These are phyloP conservation scores for Halichondria panicea DNA, from an alignment of 37 sponge, comb jelly and placozoan species.

Conservation along the genomic window DNA sequence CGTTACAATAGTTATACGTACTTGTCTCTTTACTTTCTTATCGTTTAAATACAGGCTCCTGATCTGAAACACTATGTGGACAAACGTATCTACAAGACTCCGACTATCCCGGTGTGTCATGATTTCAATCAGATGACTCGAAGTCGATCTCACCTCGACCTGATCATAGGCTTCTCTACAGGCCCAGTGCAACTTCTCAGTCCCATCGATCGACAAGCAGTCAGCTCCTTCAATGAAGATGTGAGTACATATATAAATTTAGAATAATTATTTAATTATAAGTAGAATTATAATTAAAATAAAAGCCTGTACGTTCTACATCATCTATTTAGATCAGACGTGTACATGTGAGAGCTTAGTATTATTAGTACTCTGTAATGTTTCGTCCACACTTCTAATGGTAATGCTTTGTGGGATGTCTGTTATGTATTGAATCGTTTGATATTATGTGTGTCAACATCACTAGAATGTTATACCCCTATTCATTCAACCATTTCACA, in stretches of 20 bases:
- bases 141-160: slow-evolving; percentile 36
- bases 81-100: slow-evolving; percentile 46
- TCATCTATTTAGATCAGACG: neutral
- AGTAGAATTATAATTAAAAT: no score
- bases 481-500: no score
- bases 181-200: slow-evolving; percentile 70
- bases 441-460: no score
- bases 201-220: slow-evolving; percentile 49
- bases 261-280: no score
- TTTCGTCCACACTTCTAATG: no score
- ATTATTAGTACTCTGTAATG: no score
- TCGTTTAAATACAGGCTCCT: slow-evolving; percentile 25
- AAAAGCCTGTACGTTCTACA: no score
- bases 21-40: neutral
- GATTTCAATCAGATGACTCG: slow-evolving; percentile 78
- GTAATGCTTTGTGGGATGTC: no score
- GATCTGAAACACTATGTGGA: slow-evolving; percentile 63
- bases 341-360: no score
- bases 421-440: no score
- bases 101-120: slow-evolving; percentile 66
- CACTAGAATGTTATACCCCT: no score
- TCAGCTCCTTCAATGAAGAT: slow-evolving; percentile 61
- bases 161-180: slow-evolving; percentile 74
- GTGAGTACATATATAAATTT: slow-evolving; percentile 62
- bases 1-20: no score